Conservation (phyloP, 2,888 invertebrate species). For the Tanytarsus gracilentus region DNA sequence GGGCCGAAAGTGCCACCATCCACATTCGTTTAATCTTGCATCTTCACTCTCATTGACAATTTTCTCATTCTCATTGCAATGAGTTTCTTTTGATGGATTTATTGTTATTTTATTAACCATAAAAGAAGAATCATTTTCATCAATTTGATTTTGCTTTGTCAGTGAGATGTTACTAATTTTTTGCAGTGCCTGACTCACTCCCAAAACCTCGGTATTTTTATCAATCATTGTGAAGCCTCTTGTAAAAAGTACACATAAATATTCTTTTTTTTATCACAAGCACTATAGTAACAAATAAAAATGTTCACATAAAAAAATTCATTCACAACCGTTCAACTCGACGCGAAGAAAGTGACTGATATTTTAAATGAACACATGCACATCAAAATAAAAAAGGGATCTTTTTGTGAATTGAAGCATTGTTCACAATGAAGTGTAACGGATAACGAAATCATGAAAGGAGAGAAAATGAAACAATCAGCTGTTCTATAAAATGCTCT, state of each 20-base stretch:
- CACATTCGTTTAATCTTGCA: constrained; percentile 47
- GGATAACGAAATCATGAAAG: too few species aligned
- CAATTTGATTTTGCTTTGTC: background rate
- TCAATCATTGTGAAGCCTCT: constrained; percentile 5
- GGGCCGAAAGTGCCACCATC: constrained; percentile 59
- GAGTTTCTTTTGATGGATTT: constrained; percentile 18
- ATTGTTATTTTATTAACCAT: constrained; percentile 20
- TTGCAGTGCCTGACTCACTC: constrained; percentile 5
- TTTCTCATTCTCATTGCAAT: background rate
- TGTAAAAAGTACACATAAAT: background rate
- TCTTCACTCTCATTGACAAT: constrained; percentile 32
- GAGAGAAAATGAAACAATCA: too few species aligned
- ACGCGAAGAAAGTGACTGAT: too few species aligned
- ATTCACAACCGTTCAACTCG: too few species aligned
- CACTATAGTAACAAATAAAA: background rate
- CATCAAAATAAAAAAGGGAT: too few species aligned
- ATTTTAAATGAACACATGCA: too few species aligned
- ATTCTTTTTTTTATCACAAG: background rate
- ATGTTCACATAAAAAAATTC: background rate
- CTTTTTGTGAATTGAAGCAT: too few species aligned
- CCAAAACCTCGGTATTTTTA: constrained; percentile 22
- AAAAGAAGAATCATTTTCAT: background rate
- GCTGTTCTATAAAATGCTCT: background rate
- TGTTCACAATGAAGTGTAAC: too few species aligned
- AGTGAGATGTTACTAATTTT: too few species aligned